Evolutionary conservation across 2,113 vertebrate species (phyloP).

Genomic region (Pterocles orientalis): DNA sequence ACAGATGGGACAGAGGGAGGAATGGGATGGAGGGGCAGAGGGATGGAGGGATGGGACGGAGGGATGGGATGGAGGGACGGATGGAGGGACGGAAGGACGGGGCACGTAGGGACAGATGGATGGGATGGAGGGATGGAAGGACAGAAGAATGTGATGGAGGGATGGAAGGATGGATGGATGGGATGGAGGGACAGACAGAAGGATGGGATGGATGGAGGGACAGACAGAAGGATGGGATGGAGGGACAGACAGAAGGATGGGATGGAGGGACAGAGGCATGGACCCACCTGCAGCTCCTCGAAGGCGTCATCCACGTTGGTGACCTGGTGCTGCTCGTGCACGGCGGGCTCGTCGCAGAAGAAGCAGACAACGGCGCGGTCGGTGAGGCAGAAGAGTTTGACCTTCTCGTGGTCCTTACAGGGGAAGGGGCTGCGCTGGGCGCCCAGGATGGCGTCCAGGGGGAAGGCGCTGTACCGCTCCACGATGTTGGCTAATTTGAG

Average conservation of each 20-base stretch:
- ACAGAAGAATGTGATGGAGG: too few relatives aligned
- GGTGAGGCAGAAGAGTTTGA: conserved; percentile 97
- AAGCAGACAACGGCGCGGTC: conserved; percentile 96
- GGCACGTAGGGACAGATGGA: too few relatives aligned
- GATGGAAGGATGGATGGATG: too few relatives aligned
- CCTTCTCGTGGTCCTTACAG: conserved; percentile 97
- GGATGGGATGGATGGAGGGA: neutral
- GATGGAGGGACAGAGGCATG: neutral
- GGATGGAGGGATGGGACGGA: too few relatives aligned
- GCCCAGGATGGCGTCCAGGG: conserved; percentile 91
- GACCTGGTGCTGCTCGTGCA: conserved; percentile 97
- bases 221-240: neutral
- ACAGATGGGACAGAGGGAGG: neutral
- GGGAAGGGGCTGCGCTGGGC: conserved; percentile 90
- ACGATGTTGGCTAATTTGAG: conserved; percentile 99
- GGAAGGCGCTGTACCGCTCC: conserved; percentile 95
- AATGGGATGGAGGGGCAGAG: too few relatives aligned
- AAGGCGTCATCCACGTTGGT: conserved; percentile 95
- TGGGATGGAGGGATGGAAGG: too few relatives aligned
- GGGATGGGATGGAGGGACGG: too few relatives aligned
- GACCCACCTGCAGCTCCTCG: conserved; percentile 92
- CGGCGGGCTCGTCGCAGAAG: conserved; percentile 94
- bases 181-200: too few relatives aligned
- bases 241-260: too few relatives aligned
- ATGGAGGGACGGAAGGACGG: too few relatives aligned